phyloP scores from a whole-genome alignment of 1,140 invertebrate genomes.

The Idris sp. region DNA sequence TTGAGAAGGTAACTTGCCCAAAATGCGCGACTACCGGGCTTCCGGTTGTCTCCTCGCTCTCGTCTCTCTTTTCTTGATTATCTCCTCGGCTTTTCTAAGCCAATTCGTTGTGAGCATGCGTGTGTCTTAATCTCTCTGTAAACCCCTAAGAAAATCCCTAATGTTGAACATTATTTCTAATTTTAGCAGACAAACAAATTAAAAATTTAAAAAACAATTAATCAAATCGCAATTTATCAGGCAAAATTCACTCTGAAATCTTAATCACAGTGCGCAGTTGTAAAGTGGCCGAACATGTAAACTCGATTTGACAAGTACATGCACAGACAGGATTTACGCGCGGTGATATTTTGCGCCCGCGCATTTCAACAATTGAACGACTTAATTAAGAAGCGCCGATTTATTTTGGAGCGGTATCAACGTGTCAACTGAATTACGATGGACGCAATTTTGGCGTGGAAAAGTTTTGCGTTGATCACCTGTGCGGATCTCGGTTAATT shows the following conservation, averaged over 20 bases:
- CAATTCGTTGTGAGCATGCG: conserved; percentile 62
- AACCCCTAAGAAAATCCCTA: conserved; percentile 66
- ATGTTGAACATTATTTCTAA: conserved; percentile 23
- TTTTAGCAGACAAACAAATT: too few species aligned
- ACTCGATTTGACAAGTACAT: conserved; percentile 37
- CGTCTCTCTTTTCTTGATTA: conserved; percentile 37
- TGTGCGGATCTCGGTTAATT: conserved; percentile 64
- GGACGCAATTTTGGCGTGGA: conserved; percentile 10
- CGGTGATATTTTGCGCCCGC: conserved; percentile 13
- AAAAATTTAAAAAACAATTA: too few species aligned
- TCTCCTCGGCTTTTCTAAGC: conserved; percentile 61
- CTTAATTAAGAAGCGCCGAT: conserved; percentile 36
- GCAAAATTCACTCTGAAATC: conserved; percentile 5
- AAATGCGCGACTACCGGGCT: conserved; percentile 64
- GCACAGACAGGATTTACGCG: conserved; percentile 21
- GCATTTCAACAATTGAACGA: conserved; percentile 27
- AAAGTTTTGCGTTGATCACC: conserved; percentile 54
- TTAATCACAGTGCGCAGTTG: conserved; percentile 24
- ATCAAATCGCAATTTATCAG: conserved; percentile 32
- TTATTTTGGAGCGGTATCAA: conserved; percentile 27
- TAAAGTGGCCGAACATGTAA: conserved; percentile 20
- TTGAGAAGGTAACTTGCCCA: conserved; percentile 76
- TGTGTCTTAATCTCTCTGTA: conserved; percentile 67
- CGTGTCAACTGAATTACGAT: conserved; percentile 29
- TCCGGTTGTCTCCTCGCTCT: conserved; percentile 43